Evolutionary conservation across 2,113 vertebrate genomes (phyloP), one percentile per base, ranked within the genome.

Genomic region (Cephalopterus ornatus): DNA sequence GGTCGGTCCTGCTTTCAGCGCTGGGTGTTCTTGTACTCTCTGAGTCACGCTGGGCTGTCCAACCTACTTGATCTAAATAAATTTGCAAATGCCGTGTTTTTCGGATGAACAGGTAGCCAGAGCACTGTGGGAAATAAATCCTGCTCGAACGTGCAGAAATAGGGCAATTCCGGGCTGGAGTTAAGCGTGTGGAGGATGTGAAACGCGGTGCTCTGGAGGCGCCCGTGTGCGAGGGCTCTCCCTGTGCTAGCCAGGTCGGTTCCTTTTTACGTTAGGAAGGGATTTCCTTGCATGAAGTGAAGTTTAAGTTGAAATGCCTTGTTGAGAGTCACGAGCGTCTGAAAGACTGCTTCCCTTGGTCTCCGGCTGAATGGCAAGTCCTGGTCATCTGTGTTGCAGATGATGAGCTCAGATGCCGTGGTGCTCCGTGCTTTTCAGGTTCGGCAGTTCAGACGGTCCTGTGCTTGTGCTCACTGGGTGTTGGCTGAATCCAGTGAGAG

Each of bases 31-130:
- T 33, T 37, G 63, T 41, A 1, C 53, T 93, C 79, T 59, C 23
- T 96, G 95, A 95, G 92, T 96, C 94, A 96, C 16, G 16, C 77
- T 17, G 49, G 42, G 30, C 52, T 44, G 83, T 55, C 84, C 88
- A 75, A 4, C 91, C 93, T 78, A 55, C 93, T 76, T 65, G 32
- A 91, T 94, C 87, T 87, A 49, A 95, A 87, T 85, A 85, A 39
- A 85, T 88, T 95, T 87, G 87, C 42, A 89, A 92, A 76, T 75
- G 59, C 81, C 37, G 0, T 88, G 7, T 83, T 89, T 70, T 63
- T 70, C 21, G 12, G 67, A 28, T 88, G 92, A 96, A 44, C 50
- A 6, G 47, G 72, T 76, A 66, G 75, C 28, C 46, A 12, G 3
- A 73, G 91, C 87, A 73, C 78, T 95, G 74, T 95, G 95, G 81